Evolutionary conservation across 2,797 vertebrate genomes (phyloP).

Genomic region (Fistularia commersonii): DNA sequence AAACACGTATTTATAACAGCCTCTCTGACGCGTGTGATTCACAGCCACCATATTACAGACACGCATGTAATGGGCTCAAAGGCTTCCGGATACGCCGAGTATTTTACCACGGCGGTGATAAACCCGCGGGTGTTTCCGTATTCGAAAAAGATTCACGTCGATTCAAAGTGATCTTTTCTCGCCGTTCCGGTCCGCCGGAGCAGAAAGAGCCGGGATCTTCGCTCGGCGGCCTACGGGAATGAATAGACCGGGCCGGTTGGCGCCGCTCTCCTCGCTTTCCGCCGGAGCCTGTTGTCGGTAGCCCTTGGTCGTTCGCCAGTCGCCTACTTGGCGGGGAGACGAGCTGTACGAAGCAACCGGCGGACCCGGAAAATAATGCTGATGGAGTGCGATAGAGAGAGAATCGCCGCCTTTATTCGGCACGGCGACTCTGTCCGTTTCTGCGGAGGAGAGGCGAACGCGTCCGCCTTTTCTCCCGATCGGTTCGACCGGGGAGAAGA

Average conservation of each 20-base stretch:
- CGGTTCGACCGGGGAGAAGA: conserved; percentile 37
- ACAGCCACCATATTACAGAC: conserved; percentile 33
- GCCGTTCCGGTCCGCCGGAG: conserved; percentile 46
- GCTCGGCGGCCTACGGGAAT: conserved; percentile 58
- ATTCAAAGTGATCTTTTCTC: conserved; percentile 49
- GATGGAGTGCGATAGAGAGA: conserved; percentile 76
- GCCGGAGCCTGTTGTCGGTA: conserved; percentile 80
- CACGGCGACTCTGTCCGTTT: conserved; percentile 67
- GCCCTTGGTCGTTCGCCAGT: conserved; percentile 77
- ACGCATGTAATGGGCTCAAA: conserved; percentile 10
- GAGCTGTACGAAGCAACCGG: conserved; percentile 79
- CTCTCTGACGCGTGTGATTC: conserved; percentile 37
- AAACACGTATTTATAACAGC: conserved; percentile 49
- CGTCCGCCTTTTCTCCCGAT: conserved; percentile 40
- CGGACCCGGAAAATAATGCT: conserved; percentile 78
- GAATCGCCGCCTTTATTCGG: conserved; percentile 71
- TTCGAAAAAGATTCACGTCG: background rate
- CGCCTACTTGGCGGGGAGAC: conserved; percentile 80
- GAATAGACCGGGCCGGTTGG: conserved; percentile 75
- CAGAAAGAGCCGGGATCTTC: conserved; percentile 65
- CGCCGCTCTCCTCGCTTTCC: conserved; percentile 73
- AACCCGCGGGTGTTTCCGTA: background rate
- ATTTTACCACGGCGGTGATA: conserved; percentile 26
- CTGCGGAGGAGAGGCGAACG: conserved; percentile 49
- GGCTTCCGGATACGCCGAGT: conserved; percentile 11